A percentile compares a stretch with the other conserved stretches of the same genome.
These are phyloP conservation scores for Drosophila anomalata DNA, from an alignment of 2,888 invertebrate species.

Conservation along the genomic window DNA sequence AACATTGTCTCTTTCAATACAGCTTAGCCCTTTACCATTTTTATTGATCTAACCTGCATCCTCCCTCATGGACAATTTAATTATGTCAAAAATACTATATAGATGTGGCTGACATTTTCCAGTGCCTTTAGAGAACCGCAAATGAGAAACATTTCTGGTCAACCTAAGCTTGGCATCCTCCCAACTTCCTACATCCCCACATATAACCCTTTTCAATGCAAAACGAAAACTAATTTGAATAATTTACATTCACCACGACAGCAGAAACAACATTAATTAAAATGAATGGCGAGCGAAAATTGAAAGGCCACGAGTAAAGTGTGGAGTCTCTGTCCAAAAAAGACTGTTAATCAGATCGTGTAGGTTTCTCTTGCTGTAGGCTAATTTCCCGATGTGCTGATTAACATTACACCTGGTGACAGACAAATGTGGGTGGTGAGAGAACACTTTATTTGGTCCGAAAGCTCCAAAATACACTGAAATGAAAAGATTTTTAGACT, in stretches of 20 bases:
- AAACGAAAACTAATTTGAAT: slow-evolving; percentile 63
- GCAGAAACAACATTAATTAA: slow-evolving; percentile 46
- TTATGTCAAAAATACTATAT: neutral
- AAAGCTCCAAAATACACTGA: neutral
- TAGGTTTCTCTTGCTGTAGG: neutral
- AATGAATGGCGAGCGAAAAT: slow-evolving; percentile 33
- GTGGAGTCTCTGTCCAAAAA: neutral
- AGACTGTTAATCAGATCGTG: slow-evolving; percentile 16
- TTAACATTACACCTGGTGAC: slow-evolving; percentile 8
- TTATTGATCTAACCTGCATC: slow-evolving; percentile 28
- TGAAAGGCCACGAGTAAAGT: slow-evolving; percentile 7
- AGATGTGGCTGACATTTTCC: neutral
- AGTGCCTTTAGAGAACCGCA: slow-evolving; percentile 44
- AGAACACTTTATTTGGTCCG: neutral
- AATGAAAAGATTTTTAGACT: neutral
- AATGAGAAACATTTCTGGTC: slow-evolving; percentile 51
- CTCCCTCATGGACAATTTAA: neutral
- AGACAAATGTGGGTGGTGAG: neutral
- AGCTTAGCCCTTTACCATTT: slow-evolving; percentile 15
- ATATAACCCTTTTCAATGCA: slow-evolving; percentile 62
- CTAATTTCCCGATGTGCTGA: slow-evolving; percentile 13
- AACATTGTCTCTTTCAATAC: neutral
- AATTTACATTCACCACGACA: slow-evolving; percentile 47
- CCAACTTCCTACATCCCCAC: slow-evolving; percentile 7
- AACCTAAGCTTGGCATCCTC: slow-evolving; percentile 40